Evolutionary conservation across 2,113 vertebrate genomes (phyloP).

Genomic region (Lagopus leucura): DNA sequence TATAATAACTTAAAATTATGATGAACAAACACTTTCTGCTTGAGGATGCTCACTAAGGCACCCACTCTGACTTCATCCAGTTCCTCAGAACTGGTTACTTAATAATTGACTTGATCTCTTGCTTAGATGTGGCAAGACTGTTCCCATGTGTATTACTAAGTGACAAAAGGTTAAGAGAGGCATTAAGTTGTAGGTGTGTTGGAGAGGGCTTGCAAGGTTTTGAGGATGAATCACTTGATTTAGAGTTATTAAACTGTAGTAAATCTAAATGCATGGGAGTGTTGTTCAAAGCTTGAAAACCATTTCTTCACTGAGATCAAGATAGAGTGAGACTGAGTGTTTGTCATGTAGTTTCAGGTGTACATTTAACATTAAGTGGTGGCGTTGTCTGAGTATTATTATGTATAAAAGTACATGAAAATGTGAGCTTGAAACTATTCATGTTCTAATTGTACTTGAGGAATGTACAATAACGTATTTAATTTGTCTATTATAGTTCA

Average conservation of each 20-base stretch:
- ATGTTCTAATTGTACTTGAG: neutral
- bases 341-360: neutral
- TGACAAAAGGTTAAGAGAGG: neutral
- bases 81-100: neutral
- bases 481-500: neutral
- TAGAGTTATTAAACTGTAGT: neutral
- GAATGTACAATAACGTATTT: neutral
- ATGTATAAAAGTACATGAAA: neutral
- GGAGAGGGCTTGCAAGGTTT: neutral
- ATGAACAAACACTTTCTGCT: neutral
- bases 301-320: neutral
- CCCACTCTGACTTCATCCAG: neutral
- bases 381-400: neutral
- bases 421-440: neutral
- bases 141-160: neutral
- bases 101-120: slow-evolving; percentile 24
- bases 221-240: neutral
- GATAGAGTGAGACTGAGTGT: neutral
- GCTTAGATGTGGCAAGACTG: neutral
- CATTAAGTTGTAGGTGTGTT: slow-evolving; percentile 7
- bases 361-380: neutral
- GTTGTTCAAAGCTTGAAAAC: neutral
- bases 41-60: neutral
- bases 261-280: neutral
- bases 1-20: neutral